These are phyloP conservation scores for Serripes groenlandicus DNA, from an alignment of 2,888 invertebrate species.

Conservation along the genomic window DNA sequence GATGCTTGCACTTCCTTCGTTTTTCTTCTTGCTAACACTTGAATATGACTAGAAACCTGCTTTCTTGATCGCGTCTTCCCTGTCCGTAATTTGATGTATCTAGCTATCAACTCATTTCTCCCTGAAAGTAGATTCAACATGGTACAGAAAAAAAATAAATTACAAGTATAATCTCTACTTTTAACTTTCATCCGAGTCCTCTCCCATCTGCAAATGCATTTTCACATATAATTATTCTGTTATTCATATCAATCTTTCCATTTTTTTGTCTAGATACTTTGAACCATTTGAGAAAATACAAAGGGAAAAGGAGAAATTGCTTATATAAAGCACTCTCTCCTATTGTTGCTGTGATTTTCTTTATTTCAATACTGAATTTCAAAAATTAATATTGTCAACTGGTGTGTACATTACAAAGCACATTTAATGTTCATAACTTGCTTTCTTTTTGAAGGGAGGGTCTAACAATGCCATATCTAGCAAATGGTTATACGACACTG, in stretches of 20 bases:
- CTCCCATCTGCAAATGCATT: too few species aligned
- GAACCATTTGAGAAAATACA: not conserved
- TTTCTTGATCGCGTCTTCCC: slow-evolving; percentile 99
- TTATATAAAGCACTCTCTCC: not conserved
- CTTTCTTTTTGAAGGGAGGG: too few species aligned
- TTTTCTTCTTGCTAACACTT: slow-evolving; percentile 99
- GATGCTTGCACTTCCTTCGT: slow-evolving; percentile 96
- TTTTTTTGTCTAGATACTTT: too few species aligned
- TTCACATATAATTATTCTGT: too few species aligned
- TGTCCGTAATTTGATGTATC: slow-evolving; percentile 99
- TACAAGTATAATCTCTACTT: not conserved
- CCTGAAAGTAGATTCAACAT: slow-evolving; percentile 89
- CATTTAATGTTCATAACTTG: too few species aligned
- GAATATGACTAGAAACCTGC: slow-evolving; percentile 99
- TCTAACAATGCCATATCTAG: too few species aligned
- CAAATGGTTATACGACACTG: too few species aligned
- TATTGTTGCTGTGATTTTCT: not conserved
- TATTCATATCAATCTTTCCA: too few species aligned
- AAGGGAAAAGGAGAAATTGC: not conserved
- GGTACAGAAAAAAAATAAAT: too few species aligned
- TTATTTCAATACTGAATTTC: not conserved
- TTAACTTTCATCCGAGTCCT: not conserved
- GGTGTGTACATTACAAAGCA: too few species aligned
- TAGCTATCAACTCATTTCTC: slow-evolving; percentile 99
- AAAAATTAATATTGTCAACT: too few species aligned